A percentile compares a stretch with the other conserved stretches of the same genome.
Evolutionary conservation across 2,888 invertebrate genomes (phyloP).

Genomic region (Caenorhabditis becei): DNA sequence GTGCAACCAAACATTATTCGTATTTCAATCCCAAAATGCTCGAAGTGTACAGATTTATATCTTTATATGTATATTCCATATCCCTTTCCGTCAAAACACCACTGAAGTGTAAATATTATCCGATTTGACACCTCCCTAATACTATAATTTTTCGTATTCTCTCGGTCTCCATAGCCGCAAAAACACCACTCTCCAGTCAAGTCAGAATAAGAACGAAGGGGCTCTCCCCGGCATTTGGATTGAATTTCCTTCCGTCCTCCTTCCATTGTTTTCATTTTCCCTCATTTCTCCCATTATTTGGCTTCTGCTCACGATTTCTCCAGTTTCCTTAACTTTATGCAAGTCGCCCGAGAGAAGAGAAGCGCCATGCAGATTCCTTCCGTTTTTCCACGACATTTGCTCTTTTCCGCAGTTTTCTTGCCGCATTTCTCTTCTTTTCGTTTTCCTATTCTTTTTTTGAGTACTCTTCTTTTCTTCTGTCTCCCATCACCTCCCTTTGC

Average conservation of each 20-base stretch:
- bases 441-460: conserved; percentile 12
- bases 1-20: no score
- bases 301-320: conserved; percentile 20
- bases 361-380: conserved; percentile 42
- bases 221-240: conserved; percentile 13
- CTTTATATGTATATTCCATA: neutral
- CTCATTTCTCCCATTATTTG: conserved; percentile 7
- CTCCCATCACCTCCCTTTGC: neutral
- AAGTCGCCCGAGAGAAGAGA: conserved; percentile 11
- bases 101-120: neutral
- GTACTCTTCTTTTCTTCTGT: conserved; percentile 19
- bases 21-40: no score
- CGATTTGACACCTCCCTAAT: neutral
- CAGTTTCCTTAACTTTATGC: neutral
- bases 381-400: conserved; percentile 32
- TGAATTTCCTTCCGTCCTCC: conserved; percentile 20
- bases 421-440: neutral
- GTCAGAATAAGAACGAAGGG: neutral
- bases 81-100: neutral
- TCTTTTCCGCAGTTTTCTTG: conserved; percentile 8
- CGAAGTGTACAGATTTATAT: no score
- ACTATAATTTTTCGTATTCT: conserved; percentile 1
- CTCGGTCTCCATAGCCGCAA: neutral
- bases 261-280: conserved; percentile 30
- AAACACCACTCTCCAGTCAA: neutral